phyloP scores from a whole-genome alignment of 2,113 vertebrate species.

The Pipa parva region DNA sequence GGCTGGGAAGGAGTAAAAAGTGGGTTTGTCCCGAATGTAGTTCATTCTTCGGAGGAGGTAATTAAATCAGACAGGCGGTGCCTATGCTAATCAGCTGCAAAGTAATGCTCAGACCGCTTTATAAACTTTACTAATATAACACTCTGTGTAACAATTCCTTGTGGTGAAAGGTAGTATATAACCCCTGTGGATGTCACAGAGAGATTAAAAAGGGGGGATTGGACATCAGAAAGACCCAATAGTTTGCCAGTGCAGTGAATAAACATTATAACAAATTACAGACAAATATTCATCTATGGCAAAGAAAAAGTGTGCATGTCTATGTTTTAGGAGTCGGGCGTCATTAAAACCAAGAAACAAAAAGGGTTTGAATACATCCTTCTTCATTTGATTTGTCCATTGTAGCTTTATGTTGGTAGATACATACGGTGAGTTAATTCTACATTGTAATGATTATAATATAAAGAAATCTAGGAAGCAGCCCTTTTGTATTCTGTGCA shows the following conservation, averaged over 20 bases:
- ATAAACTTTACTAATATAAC: constrained; percentile 57
- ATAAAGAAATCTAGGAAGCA: constrained; percentile 23
- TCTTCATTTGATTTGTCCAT: constrained; percentile 43
- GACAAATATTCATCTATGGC: constrained; percentile 15
- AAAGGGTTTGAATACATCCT: constrained; percentile 11
- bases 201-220: constrained; percentile 17
- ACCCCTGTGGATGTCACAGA: constrained; percentile 45
- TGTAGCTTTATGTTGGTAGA: constrained; percentile 41
- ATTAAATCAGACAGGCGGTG: constrained; percentile 85
- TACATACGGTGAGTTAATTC: constrained; percentile 37
- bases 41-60: constrained; percentile 92
- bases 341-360: constrained; percentile 34
- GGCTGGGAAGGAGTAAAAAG: constrained; percentile 98
- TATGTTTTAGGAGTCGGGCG: constrained; percentile 46
- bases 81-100: constrained; percentile 75
- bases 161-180: constrained; percentile 44
- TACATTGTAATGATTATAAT: constrained; percentile 21
- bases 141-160: constrained; percentile 55
- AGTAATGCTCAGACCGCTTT: constrained; percentile 38
- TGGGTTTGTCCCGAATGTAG: constrained; percentile 89
- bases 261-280: too few relatives aligned
- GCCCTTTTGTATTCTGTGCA: constrained; percentile 24
- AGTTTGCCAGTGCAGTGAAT: constrained; percentile 32
- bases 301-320: constrained; percentile 53
- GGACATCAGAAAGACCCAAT: constrained; percentile 44